A percentile compares a stretch with the other conserved stretches of the same genome.
These are phyloP conservation scores for Hemicrepidius hirtus DNA, from an alignment of 2,888 invertebrate species.

Conservation along the genomic window DNA sequence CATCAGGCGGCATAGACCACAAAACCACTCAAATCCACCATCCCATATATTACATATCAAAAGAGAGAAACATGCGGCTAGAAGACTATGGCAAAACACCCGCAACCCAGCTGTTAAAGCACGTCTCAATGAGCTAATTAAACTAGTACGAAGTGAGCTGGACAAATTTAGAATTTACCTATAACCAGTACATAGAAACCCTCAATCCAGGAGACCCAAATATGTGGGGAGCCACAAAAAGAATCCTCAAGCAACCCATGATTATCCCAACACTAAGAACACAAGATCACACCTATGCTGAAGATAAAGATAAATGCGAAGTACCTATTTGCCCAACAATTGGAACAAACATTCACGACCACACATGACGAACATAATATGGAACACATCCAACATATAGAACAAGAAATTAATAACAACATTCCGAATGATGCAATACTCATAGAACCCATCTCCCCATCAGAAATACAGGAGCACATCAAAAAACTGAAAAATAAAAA, in stretches of 20 bases:
- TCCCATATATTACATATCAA: too few relatives aligned
- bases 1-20: too few relatives aligned
- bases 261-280: constrained; percentile 2
- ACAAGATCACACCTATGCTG: neutral
- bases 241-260: constrained; percentile 17
- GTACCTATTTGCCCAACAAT: constrained; percentile 13
- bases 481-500: constrained; percentile 26
- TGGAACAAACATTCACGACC: constrained; percentile 24
- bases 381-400: neutral
- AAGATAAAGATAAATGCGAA: constrained; percentile 28
- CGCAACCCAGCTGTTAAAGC: neutral
- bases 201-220: constrained; percentile 12
- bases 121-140: neutral
- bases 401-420: neutral
- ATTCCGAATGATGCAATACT: neutral
- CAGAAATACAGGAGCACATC: too few relatives aligned
- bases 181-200: neutral
- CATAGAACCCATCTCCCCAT: neutral
- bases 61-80: too few relatives aligned
- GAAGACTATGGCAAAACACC: constrained; percentile 7
- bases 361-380: neutral
- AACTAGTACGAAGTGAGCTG: neutral
- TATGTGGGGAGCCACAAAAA: constrained; percentile 21
- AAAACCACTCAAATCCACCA: neutral
- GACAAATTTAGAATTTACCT: neutral